Base-by-base conservation (phyloP, 1,140 invertebrate species). In the Kradibia gibbosae region DNA sequence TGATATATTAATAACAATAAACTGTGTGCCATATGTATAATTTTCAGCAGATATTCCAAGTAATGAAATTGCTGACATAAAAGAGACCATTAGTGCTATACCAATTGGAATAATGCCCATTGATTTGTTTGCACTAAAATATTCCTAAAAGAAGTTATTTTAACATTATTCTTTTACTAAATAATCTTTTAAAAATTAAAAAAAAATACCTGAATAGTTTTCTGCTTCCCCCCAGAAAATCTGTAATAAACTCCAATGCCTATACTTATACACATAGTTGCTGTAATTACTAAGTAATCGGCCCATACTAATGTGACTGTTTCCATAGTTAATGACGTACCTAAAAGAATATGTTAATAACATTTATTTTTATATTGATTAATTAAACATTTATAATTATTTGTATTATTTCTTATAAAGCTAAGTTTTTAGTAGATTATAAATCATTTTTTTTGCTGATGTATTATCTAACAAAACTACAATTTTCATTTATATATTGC, bases 41-140 rank as follows among this genome's bases (percentile, higher is more conserved):
- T 95, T 97, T 89, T 98, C 97, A 72, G 95, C 93, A 1, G 96
- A 96, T 0, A 97, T 95, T 17, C 98, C 98, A 31, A 99, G 91
- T n/a, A 99, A 90, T 0, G 97, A 97, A 28, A 98, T 95, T 17
- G 97, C 97, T 0, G 97, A 98, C 96, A 99, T 98, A 87, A 99
- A 98, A 57, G 96, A 98, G 13, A 97, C 96, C 94, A 98, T 97
- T 0, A 98, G 89, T 22, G 96, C 97, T 80, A 98, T 95, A 3
- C 95, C 95, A 0, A 98, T 96, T 0, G 97, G 96, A 0, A 93
- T 45, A 73, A 97, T 92, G 5, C 93, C 91, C 95, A 97, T 96
- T 39, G 94, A 95, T 80, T 93, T 92, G 84, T 96, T 95, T 0
- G 95, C 97, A 62, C 96, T 87, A 80, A 98, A 93, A 86, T 97